These are phyloP conservation scores for Parnassius apollo DNA, from an alignment of 2,888 invertebrate genomes.

Conservation along the genomic window DNA sequence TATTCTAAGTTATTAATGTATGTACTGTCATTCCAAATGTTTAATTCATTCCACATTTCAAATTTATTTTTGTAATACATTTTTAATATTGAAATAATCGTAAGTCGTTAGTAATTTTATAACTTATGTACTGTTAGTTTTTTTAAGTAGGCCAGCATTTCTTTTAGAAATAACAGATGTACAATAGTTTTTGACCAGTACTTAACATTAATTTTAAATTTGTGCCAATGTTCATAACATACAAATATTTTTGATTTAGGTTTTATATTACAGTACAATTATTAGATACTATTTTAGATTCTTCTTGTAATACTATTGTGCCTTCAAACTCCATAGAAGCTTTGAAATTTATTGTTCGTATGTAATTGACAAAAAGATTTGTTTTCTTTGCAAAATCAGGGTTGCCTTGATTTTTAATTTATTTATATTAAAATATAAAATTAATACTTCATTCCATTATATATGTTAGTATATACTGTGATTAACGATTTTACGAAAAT, in stretches of 20 bases:
- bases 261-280: slow-evolving; percentile 48
- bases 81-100: slow-evolving; percentile 31
- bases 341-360: slow-evolving; percentile 41
- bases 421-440: slow-evolving; percentile 37
- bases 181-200: slow-evolving; percentile 10
- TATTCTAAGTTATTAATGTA: no score
- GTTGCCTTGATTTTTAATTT: slow-evolving; percentile 48
- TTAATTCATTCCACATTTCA: slow-evolving; percentile 53
- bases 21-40: slow-evolving; percentile 47
- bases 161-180: slow-evolving; percentile 23
- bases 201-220: slow-evolving; percentile 7
- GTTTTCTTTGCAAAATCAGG: slow-evolving; percentile 42
- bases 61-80: slow-evolving; percentile 42
- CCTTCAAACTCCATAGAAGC: slow-evolving; percentile 54
- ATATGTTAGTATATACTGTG: slow-evolving; percentile 67
- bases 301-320: slow-evolving; percentile 44
- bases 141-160: slow-evolving; percentile 30
- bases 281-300: slow-evolving; percentile 42
- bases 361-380: slow-evolving; percentile 42
- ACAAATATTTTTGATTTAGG: slow-evolving; percentile 29
- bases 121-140: slow-evolving; percentile 30
- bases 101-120: slow-evolving; percentile 32
- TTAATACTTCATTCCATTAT: slow-evolving; percentile 63
- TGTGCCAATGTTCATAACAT: slow-evolving; percentile 48
- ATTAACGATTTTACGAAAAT: slow-evolving; percentile 56